Percentiles rank a stretch among this genome's conserved stretches.
Conservation (phyloP, 2,797 vertebrate genomes). For the Pterois miles region DNA sequence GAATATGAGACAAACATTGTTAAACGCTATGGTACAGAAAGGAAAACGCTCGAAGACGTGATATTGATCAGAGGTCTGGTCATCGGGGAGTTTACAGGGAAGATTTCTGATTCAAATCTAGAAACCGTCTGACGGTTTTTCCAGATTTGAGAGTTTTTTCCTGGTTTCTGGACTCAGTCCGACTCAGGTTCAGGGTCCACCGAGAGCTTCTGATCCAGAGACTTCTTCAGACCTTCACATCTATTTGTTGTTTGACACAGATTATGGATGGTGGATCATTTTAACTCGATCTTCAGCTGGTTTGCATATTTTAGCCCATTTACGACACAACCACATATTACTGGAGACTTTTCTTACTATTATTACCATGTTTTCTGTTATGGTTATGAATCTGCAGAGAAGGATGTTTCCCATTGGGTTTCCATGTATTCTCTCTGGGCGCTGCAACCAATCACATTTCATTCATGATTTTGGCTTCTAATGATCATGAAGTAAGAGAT, state of each 20-base stretch:
- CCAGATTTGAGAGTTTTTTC: slow-evolving; percentile 9
- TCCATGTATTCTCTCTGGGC: too few species aligned
- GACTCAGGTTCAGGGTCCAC: slow-evolving; percentile 25
- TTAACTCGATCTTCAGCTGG: neutral
- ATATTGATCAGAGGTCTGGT: slow-evolving; percentile 15
- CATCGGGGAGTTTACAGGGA: neutral
- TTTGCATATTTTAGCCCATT: neutral
- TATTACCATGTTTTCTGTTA: too few species aligned
- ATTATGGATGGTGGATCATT: neutral
- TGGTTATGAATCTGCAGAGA: too few species aligned
- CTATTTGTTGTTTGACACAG: neutral
- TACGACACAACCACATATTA: neutral
- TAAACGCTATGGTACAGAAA: slow-evolving; percentile 58
- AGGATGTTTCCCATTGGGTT: too few species aligned
- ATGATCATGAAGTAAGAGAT: too few species aligned
- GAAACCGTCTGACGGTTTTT: slow-evolving; percentile 39
- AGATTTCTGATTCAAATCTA: slow-evolving; percentile 34
- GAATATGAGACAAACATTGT: slow-evolving; percentile 43
- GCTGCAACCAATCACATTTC: too few species aligned
- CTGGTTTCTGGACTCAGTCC: slow-evolving; percentile 46
- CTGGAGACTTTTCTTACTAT: too few species aligned
- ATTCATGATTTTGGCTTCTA: too few species aligned
- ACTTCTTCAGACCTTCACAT: neutral
- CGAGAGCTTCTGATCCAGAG: slow-evolving; percentile 31
- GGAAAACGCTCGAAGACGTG: slow-evolving; percentile 30